Evolutionary conservation across 2,888 invertebrate species (phyloP).

Genomic region (Leucoptera coffeella): DNA sequence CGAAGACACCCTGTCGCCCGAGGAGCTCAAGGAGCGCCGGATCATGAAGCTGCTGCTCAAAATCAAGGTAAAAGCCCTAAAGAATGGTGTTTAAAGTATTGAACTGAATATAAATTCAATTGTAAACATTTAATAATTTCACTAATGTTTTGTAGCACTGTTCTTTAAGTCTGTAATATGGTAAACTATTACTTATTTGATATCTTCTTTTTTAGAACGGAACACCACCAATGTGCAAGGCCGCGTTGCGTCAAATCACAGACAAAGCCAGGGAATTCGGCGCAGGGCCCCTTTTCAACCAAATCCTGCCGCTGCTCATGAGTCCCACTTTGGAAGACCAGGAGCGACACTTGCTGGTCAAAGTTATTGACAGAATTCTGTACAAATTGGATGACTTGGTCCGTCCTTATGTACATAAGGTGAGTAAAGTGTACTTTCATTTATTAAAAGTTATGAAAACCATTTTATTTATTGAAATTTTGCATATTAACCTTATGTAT

Average conservation of each 20-base stretch:
- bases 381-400: conserved; percentile 98
- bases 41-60: conserved; percentile 98
- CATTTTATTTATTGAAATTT: not conserved
- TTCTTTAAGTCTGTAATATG: too few relatives aligned
- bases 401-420: conserved; percentile 97
- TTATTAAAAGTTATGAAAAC: conserved; percentile 1
- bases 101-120: too few relatives aligned
- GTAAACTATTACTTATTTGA: not conserved
- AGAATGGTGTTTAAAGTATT: too few relatives aligned
- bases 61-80: conserved; percentile 87
- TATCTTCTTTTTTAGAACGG: conserved; percentile 61
- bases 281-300: conserved; percentile 97
- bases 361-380: conserved; percentile 96
- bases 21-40: conserved; percentile 96
- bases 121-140: too few relatives aligned
- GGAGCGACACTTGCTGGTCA: conserved; percentile 96
- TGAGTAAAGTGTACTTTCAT: conserved; percentile 14
- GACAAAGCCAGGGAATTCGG: conserved; percentile 98
- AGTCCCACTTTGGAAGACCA: conserved; percentile 99
- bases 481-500: too few relatives aligned
- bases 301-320: conserved; percentile 98
- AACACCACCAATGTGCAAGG: conserved; percentile 98
- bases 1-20: conserved; percentile 89
- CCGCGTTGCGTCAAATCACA: conserved; percentile 94
- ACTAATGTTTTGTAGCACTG: too few relatives aligned